Evolutionary conservation across 1,140 invertebrate species (phyloP).

Genomic region (Calliphora vicina): DNA sequence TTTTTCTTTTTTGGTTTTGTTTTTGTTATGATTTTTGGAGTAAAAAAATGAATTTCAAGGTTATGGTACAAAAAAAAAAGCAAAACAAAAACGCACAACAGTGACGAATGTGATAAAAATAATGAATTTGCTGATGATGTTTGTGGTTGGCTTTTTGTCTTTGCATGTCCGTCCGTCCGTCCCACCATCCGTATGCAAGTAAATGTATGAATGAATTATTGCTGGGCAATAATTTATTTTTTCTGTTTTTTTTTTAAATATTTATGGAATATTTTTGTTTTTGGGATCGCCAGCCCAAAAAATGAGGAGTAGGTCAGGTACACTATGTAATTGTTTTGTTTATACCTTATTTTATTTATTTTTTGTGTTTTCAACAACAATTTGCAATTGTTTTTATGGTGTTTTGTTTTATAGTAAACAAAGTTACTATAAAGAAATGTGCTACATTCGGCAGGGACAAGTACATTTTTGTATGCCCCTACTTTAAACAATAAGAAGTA

Average conservation of each 20-base stretch:
- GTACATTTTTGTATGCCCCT: too few relatives aligned
- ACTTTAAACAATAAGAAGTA: too few relatives aligned
- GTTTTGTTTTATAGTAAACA: too few relatives aligned
- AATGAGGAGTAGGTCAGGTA: slow-evolving; percentile 10
- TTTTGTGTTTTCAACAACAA: too few relatives aligned
- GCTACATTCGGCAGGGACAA: too few relatives aligned
- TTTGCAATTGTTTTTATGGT: too few relatives aligned
- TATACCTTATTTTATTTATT: too few relatives aligned
- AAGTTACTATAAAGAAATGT: too few relatives aligned
- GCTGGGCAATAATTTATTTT: not conserved
- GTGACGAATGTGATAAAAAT: not conserved
- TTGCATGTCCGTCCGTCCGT: not conserved
- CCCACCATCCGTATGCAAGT: not conserved
- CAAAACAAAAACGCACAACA: not conserved
- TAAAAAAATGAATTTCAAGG: not conserved
- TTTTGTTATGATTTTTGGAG: not conserved
- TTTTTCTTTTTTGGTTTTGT: not conserved
- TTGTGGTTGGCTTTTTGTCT: not conserved
- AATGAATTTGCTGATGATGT: not conserved
- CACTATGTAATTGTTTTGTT: not conserved
- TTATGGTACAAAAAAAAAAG: slow-evolving; percentile 5
- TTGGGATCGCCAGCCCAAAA: not conserved
- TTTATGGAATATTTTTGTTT: not conserved
- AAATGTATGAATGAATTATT: not conserved
- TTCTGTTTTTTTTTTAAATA: not conserved